Base-by-base conservation (phyloP, 2,113 vertebrate species). In the Malurus cyaneus region DNA sequence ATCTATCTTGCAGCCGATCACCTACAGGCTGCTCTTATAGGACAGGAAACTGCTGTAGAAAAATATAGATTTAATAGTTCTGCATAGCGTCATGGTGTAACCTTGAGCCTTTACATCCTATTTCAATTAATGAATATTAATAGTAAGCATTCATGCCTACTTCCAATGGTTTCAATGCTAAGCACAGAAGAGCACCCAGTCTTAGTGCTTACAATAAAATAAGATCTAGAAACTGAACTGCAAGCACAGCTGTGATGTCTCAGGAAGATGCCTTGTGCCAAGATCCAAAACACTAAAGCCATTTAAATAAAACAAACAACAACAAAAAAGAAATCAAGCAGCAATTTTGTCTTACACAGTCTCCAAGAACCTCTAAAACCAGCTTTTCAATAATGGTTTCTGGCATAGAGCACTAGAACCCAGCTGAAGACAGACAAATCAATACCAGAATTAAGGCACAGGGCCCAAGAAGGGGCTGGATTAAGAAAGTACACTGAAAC, bases 161-260 rank as follows among this genome's bases (percentile, higher is more conserved):
- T 94, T 66, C 60, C 5, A 86, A 12, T 47, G 39, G 70, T 77
- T 70, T 88, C 46, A 61, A 13, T 34, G 29, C 46, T 92, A 88
- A 83, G 83, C 50, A 73, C 6, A 70, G 72, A 88, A 80, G 2
- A 8, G 25, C 65, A 96, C 71, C 28, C 73, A 76, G n/a, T 64
- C 73, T 67, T 69, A 64, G 46, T n/a, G 72, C 13, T 52, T 57
- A 80, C 32, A 83, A 49, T 26, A 78, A 84, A 76, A 14, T 69
- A 44, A 74, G 11, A 86, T 60, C 36, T 84, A 70, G 49, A 87
- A 94, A 65, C 13, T 46, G 70, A 62, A 91, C n/a, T 74, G 60
- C 64, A 88, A 67, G 76, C 64, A 83, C 82, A 95, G 86, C 67
- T 90, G 79, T 86, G 77, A 57, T 73, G 39, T 62, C 82, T 86